A percentile compares a stretch with the other conserved stretches of the same genome.
Conservation (phyloP, 2,888 invertebrate species). For the Cerastoderma edule region DNA sequence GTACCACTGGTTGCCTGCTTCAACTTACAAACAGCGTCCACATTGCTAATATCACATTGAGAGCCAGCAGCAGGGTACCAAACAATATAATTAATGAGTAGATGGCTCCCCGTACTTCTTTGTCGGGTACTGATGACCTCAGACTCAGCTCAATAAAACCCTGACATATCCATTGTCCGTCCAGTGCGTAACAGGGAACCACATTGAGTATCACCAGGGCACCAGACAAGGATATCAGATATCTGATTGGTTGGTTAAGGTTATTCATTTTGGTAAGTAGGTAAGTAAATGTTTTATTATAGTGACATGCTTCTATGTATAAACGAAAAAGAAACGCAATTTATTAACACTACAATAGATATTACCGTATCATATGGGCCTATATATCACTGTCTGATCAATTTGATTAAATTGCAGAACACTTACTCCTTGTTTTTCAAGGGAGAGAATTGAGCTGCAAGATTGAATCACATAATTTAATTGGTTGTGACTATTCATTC, state of each 20-base stretch:
- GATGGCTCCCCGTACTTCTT: slow-evolving; percentile 86
- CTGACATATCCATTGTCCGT: slow-evolving; percentile 94
- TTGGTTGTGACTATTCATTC: too few relatives aligned
- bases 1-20: background rate
- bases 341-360: too few relatives aligned
- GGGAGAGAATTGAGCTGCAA: too few relatives aligned
- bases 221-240: slow-evolving; percentile 91
- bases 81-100: slow-evolving; percentile 89
- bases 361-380: too few relatives aligned
- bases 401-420: too few relatives aligned
- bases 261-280: too few relatives aligned
- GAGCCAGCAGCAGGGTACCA: slow-evolving; percentile 89
- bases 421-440: too few relatives aligned
- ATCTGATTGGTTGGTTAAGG: slow-evolving; percentile 68
- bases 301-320: background rate
- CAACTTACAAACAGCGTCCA: slow-evolving; percentile 77
- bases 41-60: slow-evolving; percentile 87
- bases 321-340: background rate
- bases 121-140: slow-evolving; percentile 73
- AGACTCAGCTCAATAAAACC: slow-evolving; percentile 83
- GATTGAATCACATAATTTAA: too few relatives aligned
- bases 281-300: too few relatives aligned
- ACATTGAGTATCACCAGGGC: slow-evolving; percentile 96
- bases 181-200: slow-evolving; percentile 95
- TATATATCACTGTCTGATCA: too few relatives aligned